Base-by-base conservation (phyloP, 1,140 invertebrate genomes). In the Dryas iulia region DNA sequence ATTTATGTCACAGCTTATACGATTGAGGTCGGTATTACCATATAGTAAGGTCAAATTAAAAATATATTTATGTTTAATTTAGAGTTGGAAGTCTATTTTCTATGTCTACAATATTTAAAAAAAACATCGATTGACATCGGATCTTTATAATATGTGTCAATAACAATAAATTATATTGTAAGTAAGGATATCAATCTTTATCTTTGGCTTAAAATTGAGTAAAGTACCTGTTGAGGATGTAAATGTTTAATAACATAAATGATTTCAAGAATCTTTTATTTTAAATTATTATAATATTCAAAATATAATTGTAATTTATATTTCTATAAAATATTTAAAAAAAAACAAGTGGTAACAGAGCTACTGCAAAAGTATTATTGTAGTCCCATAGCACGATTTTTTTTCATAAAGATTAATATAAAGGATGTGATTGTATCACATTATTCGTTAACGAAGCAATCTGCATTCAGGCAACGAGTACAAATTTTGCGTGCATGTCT, bases 401-500 rank as follows among this genome's bases (percentile, higher is more conserved):
- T 59, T 28, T 39, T 35, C 30, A 59, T 58, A 72, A 23, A 60
- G 64, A 69, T 70, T 64, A 68, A 65, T 72, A 63, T 63, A 63
- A 54, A 60, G 67, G 33, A 71, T 77, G 59, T 39, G 66, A 59
- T 72, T 64, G 70, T 72, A 76, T 75, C 66, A 70, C 71, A 68
- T 72, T 76, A 73, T 80, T 77, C 70, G 69, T 68, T 84, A 85
- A 82, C 75, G 72, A 84, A 81, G 81, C 73, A 78, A 84, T 84
- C 75, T 84, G 69, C 78, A 84, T 84, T 79, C 80, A 72, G 69
- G 61, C 69, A 59, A 73, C 53, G 73, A 58, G 72, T 70, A 53
- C 78, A 81, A 83, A 84, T 84, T 87, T 81, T 80, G 79, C 79
- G 80, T 84, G 74, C 78, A 71, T 72, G 77, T 72, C 69, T 76